Percentiles rank a stretch among this genome's conserved stretches.
These are phyloP conservation scores for Cyphomyrus discorhynchus DNA, from an alignment of 2,113 vertebrate species.

Conservation along the genomic window DNA sequence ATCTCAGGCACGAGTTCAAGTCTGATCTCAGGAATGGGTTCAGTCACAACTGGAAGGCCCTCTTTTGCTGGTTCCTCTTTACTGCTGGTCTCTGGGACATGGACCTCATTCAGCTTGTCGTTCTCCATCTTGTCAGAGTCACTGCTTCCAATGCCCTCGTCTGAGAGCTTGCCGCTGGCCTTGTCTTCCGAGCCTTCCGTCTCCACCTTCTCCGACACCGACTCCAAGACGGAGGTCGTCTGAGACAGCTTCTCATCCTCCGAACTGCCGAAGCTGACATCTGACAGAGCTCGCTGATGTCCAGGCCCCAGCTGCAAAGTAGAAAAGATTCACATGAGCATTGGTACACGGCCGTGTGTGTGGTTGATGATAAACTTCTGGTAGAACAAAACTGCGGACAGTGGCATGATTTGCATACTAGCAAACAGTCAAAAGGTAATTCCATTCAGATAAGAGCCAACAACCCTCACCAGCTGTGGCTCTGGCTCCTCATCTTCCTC, in stretches of 20 bases:
- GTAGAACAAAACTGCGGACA: neutral
- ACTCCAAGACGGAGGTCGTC: constrained; percentile 72
- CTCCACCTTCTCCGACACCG: constrained; percentile 79
- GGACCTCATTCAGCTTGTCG: constrained; percentile 52
- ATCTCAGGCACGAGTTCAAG: constrained; percentile 21
- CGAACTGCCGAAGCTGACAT: constrained; percentile 86
- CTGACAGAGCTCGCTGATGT: constrained; percentile 87
- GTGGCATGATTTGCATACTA: neutral
- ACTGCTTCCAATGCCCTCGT: constrained; percentile 56
- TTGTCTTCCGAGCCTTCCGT: constrained; percentile 54
- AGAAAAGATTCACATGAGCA: neutral
- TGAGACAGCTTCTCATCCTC: constrained; percentile 90
- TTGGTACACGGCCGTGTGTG: neutral
- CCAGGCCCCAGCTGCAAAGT: constrained; percentile 56
- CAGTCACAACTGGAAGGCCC: constrained; percentile 30
- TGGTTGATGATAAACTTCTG: neutral
- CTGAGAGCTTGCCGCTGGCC: constrained; percentile 54
- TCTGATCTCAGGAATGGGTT: constrained; percentile 23
- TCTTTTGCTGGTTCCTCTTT: constrained; percentile 33
- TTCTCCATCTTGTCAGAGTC: constrained; percentile 58
- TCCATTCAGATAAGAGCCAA: neutral
- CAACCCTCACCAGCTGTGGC: constrained; percentile 70
- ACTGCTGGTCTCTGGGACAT: constrained; percentile 34
- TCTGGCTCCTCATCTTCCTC: constrained; percentile 79
- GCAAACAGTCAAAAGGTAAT: neutral